phyloP scores from a whole-genome alignment of 2,113 vertebrate species.

The Diadophis punctatus region DNA sequence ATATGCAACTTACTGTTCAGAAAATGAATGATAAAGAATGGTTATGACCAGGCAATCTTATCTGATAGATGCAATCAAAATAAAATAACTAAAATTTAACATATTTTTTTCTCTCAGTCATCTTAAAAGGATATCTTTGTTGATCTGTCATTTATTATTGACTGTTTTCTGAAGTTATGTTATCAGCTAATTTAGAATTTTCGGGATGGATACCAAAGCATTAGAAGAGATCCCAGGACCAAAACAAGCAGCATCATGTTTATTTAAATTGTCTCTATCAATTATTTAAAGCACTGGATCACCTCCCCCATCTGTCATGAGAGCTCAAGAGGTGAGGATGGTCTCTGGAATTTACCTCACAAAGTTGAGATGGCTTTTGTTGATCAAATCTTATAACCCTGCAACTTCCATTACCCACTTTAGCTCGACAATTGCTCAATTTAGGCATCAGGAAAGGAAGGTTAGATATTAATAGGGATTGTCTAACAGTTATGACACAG shows the following conservation, averaged over 20 bases:
- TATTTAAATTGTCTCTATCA: not conserved
- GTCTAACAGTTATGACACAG: not conserved
- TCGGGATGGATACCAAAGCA: not conserved
- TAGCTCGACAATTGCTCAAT: not conserved
- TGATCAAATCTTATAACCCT: not conserved
- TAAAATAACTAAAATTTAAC: not conserved
- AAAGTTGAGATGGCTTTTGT: not conserved
- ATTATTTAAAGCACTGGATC: not conserved
- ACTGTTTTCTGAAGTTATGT: not conserved
- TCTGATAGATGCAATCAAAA: not conserved
- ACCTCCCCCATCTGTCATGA: not conserved
- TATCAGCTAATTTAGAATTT: too few relatives aligned
- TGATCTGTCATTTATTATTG: not conserved
- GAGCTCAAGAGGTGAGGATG: too few relatives aligned
- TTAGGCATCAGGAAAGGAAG: not conserved
- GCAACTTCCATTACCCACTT: not conserved
- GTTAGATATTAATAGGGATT: not conserved
- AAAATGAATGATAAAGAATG: not conserved
- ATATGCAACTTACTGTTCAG: not conserved
- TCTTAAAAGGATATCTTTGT: not conserved
- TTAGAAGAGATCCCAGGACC: not conserved
- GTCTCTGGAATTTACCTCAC: too few relatives aligned
- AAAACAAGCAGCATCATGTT: not conserved
- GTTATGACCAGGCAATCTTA: not conserved
- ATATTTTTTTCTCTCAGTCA: not conserved